Conservation (phyloP, 2,797 vertebrate species). For the Eulemur albifrons region DNA sequence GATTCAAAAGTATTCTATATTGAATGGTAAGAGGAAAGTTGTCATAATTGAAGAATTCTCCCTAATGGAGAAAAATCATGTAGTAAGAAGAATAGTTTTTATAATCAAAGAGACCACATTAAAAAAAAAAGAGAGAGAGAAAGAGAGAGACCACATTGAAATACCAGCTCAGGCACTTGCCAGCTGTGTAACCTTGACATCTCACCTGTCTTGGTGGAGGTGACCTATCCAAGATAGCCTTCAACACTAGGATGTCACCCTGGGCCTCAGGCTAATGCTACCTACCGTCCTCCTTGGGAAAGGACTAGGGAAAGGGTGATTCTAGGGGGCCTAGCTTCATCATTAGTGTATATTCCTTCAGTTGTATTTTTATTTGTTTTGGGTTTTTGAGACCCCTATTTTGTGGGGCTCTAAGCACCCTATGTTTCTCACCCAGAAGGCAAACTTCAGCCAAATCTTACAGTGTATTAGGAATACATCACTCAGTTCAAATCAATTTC, state of each 20-base stretch:
- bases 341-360: neutral
- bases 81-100: neutral
- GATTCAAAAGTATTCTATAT: neutral
- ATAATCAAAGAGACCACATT: neutral
- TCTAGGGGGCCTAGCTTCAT: neutral
- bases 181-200: neutral
- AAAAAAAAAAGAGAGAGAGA: too few species aligned
- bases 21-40: neutral
- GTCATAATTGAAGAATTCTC: neutral
- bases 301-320: neutral
- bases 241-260: neutral
- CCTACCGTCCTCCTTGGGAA: neutral
- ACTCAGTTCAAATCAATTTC: neutral
- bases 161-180: neutral
- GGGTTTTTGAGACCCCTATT: neutral
- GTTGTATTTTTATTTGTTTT: neutral
- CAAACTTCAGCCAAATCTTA: neutral
- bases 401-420: neutral
- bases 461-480: neutral
- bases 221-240: neutral
- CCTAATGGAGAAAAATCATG: neutral
- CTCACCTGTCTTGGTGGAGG: neutral
- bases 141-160: neutral
- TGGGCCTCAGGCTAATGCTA: neutral
- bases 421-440: neutral